Base-by-base conservation (phyloP, 2,797 vertebrate genomes). In the Poecilia velifera region DNA sequence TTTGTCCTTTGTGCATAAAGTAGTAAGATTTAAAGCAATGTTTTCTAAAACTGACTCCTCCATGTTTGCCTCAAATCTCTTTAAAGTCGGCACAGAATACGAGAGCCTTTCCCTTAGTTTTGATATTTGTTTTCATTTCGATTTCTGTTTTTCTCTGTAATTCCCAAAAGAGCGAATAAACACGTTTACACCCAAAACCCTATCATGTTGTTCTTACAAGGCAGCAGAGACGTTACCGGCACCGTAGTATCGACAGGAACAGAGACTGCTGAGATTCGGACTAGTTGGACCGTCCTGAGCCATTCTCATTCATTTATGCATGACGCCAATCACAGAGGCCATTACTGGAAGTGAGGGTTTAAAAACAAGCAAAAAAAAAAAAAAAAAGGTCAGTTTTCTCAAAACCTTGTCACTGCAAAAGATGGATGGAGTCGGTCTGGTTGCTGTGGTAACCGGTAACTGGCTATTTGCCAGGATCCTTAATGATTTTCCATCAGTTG, bases 401-500 rank as follows among this genome's bases (percentile, higher is more conserved):
- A 93, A 70, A 90, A 93, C 89, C 89, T 91, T 88, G 90, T 82
- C 79, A 36, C 84, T 72, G 87, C 86, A 87, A 82, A 51, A 90
- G 89, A 94, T 85, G 87, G 92, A 93, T 93, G 88, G 90, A 82
- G 89, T 85, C 82, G 72, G 82, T 31, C 41, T 0, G 82, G 96
- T 96, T 96, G 93, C 95, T 91, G 6, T 93, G 94, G 96, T 91
- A 95, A 96, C 96, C 82, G 72, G 82, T 3, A 74, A 92, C 91
- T 95, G 94, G 94, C 93, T 90, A 90, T 88, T 94, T 95, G 91
- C 94, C 94, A 95, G 87, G 89, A 94, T 94, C 93, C 91, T 89
- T 94, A 95, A 96, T 95, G 92, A 93, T 93, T 95, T 95, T 90
- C 89, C 90, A 94, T 95, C 94, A 95, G 91, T 88, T 93, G 91